phyloP scores from a whole-genome alignment of 2,113 vertebrate genomes.

The Eonycteris spelaea region DNA sequence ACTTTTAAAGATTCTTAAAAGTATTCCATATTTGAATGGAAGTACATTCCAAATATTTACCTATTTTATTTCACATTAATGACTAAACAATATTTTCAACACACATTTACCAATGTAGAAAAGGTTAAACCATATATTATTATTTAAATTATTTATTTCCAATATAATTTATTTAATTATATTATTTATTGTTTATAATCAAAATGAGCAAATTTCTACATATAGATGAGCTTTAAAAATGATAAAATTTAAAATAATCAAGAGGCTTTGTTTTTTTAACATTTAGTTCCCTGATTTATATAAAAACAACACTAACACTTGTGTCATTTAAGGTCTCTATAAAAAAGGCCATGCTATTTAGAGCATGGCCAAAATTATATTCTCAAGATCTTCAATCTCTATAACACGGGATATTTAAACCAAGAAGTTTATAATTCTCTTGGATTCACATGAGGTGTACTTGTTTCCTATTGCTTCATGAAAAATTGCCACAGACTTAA shows the following conservation, averaged over 20 bases:
- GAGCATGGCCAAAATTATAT: background rate
- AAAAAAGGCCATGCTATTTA: background rate
- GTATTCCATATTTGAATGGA: background rate
- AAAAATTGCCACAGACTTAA: background rate
- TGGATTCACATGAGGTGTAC: background rate
- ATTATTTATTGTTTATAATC: background rate
- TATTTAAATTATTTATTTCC: background rate
- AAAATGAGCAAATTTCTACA: background rate
- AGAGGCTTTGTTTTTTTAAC: background rate
- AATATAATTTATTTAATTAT: background rate
- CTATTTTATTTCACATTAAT: background rate
- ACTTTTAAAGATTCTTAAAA: background rate
- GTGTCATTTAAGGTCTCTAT: background rate
- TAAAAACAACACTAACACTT: background rate
- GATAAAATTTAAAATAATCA: background rate
- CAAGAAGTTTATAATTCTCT: background rate
- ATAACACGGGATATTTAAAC: background rate
- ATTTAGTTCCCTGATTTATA: background rate
- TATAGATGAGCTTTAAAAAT: fast-evolving
- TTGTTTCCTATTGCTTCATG: background rate
- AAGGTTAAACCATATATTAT: background rate
- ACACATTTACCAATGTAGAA: background rate
- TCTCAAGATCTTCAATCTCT: background rate
- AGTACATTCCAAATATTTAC: background rate
- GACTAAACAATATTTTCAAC: background rate